Base-by-base conservation (phyloP, 2,797 vertebrate species). In the Tokudaia tokunoshimensis region DNA sequence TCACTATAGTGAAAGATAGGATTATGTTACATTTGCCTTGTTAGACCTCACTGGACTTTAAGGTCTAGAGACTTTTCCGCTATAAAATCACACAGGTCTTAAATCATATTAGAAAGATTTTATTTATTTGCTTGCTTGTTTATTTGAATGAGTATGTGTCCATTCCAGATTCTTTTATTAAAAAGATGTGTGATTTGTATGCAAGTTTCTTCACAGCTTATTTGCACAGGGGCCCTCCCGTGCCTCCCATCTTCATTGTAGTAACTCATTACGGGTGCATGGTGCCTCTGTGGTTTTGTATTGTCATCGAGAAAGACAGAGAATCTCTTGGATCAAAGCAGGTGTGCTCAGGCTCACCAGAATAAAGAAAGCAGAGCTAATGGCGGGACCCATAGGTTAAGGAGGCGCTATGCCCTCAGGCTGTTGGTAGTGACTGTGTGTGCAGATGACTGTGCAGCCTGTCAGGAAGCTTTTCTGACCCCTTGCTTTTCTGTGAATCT, bases 401-500 rank as follows among this genome's bases (percentile, higher is more conserved):
- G 12, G 85, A 67, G 91, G 57, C 70, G 20, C 57, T 57, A 7
- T 95, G 86, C 92, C 83, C 89, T 81, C 90, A 41, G 72, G 92
- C 52, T 81, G 89, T 52, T 59, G 79, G 61, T 87, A 52, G 97
- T 97, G 70, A 97, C 97, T 98, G 98, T 85, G 61, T 95, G 75
- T 94, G 89, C 74, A 96, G 84, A 83, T 92, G 88, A 76, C 55
- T 83, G 50, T 94, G 82, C 92, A 92, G 94, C 88, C 93, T 82
- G n/a, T 92, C 72, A 72, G 85, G 63, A 76, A 95, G 84, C 79
- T 86, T 95, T 90, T 72, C 20, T 57, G 19, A 37, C 47, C 67
- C 92, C 89, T 97, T 90, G 65, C 88, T 89, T 84, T 95, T 98
- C 96, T 93, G 72, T 98, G 80, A 81, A 94, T 98, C 96, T 97